These are phyloP conservation scores for Darevskia nairensis DNA, from an alignment of 2,797 vertebrate species.

Conservation along the genomic window DNA sequence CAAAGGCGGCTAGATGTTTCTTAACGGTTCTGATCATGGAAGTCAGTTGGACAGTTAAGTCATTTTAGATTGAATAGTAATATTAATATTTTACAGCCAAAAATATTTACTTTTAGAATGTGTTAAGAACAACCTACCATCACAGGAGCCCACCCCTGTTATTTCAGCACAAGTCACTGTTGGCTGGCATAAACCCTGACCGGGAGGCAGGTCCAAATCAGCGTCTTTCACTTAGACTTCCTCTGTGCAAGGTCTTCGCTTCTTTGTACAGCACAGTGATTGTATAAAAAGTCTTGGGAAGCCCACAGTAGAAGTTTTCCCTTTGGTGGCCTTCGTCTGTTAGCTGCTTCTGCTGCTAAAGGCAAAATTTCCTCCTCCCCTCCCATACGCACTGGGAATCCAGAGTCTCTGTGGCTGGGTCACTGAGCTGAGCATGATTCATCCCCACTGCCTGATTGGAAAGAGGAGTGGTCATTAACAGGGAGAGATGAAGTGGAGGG, in stretches of 20 bases:
- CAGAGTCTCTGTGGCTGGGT: constrained; percentile 55
- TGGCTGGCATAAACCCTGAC: background rate
- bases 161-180: background rate
- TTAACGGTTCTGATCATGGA: background rate
- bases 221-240: constrained; percentile 65
- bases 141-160: background rate
- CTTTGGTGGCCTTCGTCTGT: constrained; percentile 60
- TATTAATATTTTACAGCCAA: background rate
- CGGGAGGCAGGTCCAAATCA: background rate
- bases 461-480: background rate
- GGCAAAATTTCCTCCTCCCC: constrained; percentile 60
- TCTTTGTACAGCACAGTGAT: constrained; percentile 69
- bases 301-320: constrained; percentile 69
- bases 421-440: constrained; percentile 29
- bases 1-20: background rate
- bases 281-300: constrained; percentile 71
- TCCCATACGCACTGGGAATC: constrained; percentile 55
- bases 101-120: background rate
- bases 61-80: background rate
- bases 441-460: constrained; percentile 40
- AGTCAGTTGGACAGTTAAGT: background rate
- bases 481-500: background rate
- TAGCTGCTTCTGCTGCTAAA: constrained; percentile 61
- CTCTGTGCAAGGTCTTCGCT: constrained; percentile 72
- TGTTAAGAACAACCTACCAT: background rate